Base-by-base conservation (phyloP, 2,113 vertebrate genomes). In the Falcunculus frontatus region DNA sequence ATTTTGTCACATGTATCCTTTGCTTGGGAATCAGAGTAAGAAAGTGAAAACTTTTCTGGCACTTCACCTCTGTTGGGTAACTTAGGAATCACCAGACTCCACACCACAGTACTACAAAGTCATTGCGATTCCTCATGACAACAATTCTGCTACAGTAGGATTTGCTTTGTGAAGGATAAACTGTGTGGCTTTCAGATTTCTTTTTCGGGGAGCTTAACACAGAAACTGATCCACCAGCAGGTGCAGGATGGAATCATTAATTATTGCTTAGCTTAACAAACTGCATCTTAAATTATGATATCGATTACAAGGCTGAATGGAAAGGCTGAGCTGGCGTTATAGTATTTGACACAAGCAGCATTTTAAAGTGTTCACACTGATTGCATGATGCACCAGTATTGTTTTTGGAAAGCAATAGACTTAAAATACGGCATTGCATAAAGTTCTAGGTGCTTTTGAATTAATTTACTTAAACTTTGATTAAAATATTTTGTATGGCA, bases 191-290 rank as follows among this genome's bases (percentile, higher is more conserved):
- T 93, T 87, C 9, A 3, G 29, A 59, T 93, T 84, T 70, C 59
- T 84, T 56, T 82, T 81, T 68, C 2, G 2, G 44, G 59, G 59
- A 72, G 73, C 67, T 70, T 87, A 52, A 41, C 0, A 0, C 42
- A 84, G 79, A 81, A 91, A 74, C 53, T 15, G 60, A 78, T 85
- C 65, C 37, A 47, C 50, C 29, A 57, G 82, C 67, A 93, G 81
- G 84, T 93, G 60, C 56, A 44, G 60, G 59, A 47, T 64, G 55
- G 78, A 70, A 74, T 88, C 14, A 41, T 87, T 95, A 93, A 88
- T 95, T 95, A 94, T 77, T 84, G 86, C 72, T 88, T 88, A 63
- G 57, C 33, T 95, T 95, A 92, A 95, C 88, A 92, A 90, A 86
- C 79, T 83, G 59, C 90, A 68, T 93, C 90, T 91, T 86, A 93